These are phyloP conservation scores for Adelognathus sp. DNA, from an alignment of 2,888 invertebrate species.

Conservation along the genomic window DNA sequence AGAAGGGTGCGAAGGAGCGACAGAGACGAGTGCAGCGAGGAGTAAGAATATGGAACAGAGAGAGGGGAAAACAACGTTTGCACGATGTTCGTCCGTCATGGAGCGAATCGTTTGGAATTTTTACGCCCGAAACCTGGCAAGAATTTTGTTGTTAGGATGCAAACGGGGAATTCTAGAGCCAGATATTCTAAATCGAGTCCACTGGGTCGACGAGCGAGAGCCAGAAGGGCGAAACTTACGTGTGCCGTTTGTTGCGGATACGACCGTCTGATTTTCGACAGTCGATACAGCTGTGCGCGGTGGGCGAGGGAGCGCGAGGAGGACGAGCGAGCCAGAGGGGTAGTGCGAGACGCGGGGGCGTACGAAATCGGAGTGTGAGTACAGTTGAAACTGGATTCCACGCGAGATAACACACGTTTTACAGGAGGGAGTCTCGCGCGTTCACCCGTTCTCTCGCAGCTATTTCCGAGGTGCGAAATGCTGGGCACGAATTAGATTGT, in stretches of 20 bases:
- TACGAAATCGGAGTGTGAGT: neutral
- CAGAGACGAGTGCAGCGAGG: neutral
- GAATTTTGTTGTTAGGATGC: conserved; percentile 61
- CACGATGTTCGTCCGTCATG: conserved; percentile 47
- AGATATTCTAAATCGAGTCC: neutral
- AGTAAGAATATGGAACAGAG: neutral
- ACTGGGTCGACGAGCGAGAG: neutral
- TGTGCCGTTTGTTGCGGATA: too few species aligned
- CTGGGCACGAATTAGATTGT: conserved; percentile 60
- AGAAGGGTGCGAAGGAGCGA: conserved; percentile 9
- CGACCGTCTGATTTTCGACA: too few species aligned
- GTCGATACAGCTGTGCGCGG: too few species aligned
- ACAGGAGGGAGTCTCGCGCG: conserved; percentile 46
- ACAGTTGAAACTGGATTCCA: conserved; percentile 53
- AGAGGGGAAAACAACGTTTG: neutral
- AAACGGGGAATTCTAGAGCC: conserved; percentile 32
- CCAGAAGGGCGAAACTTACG: neutral
- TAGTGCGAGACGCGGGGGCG: conserved; percentile 34
- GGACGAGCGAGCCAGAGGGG: neutral
- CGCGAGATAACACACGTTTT: conserved; percentile 60
- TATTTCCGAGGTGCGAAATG: conserved; percentile 54
- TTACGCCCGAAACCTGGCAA: conserved; percentile 70
- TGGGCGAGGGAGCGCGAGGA: neutral
- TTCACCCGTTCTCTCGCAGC: neutral
- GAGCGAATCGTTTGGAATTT: conserved; percentile 75